phyloP scores from a whole-genome alignment of 2,113 vertebrate species.

The Chinchilla lanigera region DNA sequence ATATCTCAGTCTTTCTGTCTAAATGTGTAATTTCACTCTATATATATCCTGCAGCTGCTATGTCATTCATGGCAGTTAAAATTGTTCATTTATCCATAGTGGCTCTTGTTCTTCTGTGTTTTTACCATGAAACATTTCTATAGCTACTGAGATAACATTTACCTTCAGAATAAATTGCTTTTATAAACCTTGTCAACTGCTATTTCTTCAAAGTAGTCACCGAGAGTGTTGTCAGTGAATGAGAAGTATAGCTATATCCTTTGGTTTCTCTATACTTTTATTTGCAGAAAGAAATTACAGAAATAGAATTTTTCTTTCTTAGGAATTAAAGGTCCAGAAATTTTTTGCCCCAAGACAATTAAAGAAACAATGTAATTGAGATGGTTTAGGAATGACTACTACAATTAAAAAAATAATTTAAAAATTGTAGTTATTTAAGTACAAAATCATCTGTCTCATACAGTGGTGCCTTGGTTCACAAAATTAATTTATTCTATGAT shows the following conservation, averaged over 20 bases:
- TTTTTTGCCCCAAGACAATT: background rate
- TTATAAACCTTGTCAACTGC: constrained; percentile 56
- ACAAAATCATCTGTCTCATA: background rate
- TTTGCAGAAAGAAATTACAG: background rate
- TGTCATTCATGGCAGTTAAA: constrained; percentile 25
- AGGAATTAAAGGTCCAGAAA: background rate
- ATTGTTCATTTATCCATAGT: constrained; percentile 15
- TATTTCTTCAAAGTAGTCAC: constrained; percentile 60
- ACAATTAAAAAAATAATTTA: background rate
- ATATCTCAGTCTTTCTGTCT: constrained; percentile 39
- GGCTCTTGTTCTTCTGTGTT: constrained; percentile 6
- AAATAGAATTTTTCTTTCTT: background rate
- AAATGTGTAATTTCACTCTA: constrained; percentile 54
- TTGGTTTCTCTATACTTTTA: background rate
- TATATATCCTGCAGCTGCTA: constrained; percentile 41
- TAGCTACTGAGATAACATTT: constrained; percentile 44
- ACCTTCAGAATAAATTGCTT: constrained; percentile 58
- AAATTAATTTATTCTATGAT: background rate
- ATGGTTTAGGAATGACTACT: background rate
- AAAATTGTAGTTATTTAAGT: background rate
- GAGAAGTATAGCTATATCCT: background rate
- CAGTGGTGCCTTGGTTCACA: background rate
- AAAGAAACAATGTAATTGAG: background rate
- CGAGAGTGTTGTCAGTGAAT: background rate
- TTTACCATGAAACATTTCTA: constrained; percentile 32